Evolutionary conservation across 37 sponge, comb jelly and placozoan species (phyloP).

Genomic region (Aplysina aerophoba): DNA sequence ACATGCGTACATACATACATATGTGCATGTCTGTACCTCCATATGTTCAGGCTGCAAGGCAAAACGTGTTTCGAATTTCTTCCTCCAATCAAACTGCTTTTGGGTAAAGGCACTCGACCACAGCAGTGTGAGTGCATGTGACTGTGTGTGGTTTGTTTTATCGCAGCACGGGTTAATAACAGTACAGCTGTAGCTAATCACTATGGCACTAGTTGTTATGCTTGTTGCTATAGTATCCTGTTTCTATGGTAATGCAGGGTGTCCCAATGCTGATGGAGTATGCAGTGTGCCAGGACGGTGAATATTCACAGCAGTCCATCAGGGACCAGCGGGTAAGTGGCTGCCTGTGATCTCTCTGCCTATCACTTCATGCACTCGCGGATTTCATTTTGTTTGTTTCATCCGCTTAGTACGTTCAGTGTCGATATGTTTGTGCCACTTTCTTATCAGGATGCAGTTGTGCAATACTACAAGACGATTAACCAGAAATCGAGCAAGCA

Average conservation of each 20-base stretch:
- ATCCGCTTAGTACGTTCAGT: too few species aligned
- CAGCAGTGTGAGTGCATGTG: constrained; percentile 32
- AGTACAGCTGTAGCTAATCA: too few species aligned
- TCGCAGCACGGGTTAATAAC: background rate
- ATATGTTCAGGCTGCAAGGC: background rate
- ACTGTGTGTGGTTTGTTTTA: background rate
- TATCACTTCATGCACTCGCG: too few species aligned
- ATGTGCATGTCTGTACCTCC: background rate
- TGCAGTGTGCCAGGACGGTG: constrained; percentile 38
- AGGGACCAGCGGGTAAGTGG: too few species aligned
- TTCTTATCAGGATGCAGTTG: too few species aligned
- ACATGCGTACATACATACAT: background rate
- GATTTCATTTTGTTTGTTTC: too few species aligned
- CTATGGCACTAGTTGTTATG: background rate
- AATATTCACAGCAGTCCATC: background rate
- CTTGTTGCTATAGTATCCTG: background rate
- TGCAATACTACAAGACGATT: too few species aligned
- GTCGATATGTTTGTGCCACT: too few species aligned
- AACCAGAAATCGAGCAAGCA: too few species aligned
- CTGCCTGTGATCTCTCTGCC: too few species aligned
- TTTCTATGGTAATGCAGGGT: too few species aligned
- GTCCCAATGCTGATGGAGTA: constrained; percentile 13
- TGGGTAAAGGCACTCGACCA: constrained; percentile 30
- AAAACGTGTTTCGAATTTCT: background rate
- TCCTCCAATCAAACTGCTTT: constrained; percentile 26